Conservation (phyloP, 2,888 invertebrate genomes). For the Dryobotodes eremita region DNA sequence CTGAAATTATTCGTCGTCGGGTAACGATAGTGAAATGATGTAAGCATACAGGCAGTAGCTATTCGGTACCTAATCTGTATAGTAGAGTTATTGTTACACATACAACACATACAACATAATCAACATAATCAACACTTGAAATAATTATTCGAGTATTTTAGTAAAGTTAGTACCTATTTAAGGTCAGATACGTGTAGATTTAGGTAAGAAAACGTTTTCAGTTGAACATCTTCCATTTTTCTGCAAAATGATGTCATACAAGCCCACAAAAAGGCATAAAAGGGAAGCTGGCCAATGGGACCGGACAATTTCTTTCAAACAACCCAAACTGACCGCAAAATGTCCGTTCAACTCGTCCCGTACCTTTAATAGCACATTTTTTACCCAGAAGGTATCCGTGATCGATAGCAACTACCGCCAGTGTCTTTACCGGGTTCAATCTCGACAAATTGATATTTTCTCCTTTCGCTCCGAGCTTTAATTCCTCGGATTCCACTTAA, state of each 20-base stretch:
- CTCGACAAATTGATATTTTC: slow-evolving; percentile 49
- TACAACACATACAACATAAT: no score
- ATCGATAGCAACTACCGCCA: slow-evolving; percentile 41
- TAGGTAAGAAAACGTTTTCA: slow-evolving; percentile 2
- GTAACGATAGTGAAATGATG: background rate
- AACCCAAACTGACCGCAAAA: slow-evolving; percentile 41
- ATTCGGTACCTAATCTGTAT: background rate
- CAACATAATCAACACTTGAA: slow-evolving; percentile 4
- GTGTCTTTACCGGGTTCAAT: slow-evolving; percentile 44
- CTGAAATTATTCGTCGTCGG: slow-evolving; percentile 18
- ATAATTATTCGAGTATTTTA: slow-evolving; percentile 4
- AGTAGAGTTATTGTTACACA: background rate
- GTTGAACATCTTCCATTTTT: slow-evolving; percentile 22
- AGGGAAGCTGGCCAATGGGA: slow-evolving; percentile 28
- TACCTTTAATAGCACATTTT: slow-evolving; percentile 43
- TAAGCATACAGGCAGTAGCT: background rate
- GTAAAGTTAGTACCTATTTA: background rate
- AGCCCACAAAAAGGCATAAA: slow-evolving; percentile 9
- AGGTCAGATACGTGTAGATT: background rate
- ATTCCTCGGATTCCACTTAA: slow-evolving; percentile 51
- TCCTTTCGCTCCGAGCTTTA: slow-evolving; percentile 33
- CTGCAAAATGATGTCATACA: slow-evolving; percentile 21
- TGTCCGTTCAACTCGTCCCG: slow-evolving; percentile 11
- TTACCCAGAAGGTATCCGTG: slow-evolving; percentile 19
- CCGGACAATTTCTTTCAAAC: slow-evolving; percentile 39